A percentile compares a stretch with the other conserved stretches of the same genome.
These are phyloP conservation scores for Drosophila mimica DNA, from an alignment of 2,888 invertebrate genomes.

Conservation along the genomic window DNA sequence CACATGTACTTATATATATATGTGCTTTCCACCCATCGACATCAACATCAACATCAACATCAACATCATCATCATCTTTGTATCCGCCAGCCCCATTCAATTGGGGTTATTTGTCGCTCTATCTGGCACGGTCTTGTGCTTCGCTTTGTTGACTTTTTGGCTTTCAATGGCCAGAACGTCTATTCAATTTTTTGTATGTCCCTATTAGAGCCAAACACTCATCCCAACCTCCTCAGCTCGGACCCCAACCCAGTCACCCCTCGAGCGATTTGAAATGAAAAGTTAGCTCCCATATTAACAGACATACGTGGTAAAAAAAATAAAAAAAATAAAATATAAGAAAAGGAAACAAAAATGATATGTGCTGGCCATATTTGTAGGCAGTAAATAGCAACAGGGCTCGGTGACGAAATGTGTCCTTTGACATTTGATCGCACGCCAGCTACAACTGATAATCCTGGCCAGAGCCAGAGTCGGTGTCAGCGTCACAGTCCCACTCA, in stretches of 20 bases:
- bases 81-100: slow-evolving; percentile 61
- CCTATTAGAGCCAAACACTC: slow-evolving; percentile 59
- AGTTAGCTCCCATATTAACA: slow-evolving; percentile 70
- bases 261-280: slow-evolving; percentile 75
- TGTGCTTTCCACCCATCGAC: slow-evolving; percentile 13
- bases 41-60: slow-evolving; percentile 37
- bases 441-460: slow-evolving; percentile 45
- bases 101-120: slow-evolving; percentile 81
- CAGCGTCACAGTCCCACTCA: not conserved
- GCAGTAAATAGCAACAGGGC: slow-evolving; percentile 76
- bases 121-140: slow-evolving; percentile 56
- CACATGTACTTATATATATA: slow-evolving; percentile 10
- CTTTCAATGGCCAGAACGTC: slow-evolving; percentile 73
- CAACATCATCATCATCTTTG: slow-evolving; percentile 41
- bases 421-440: slow-evolving; percentile 74
- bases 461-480: slow-evolving; percentile 9
- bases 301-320: slow-evolving; percentile 33
- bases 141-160: slow-evolving; percentile 77
- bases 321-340: slow-evolving; percentile 24
- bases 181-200: slow-evolving; percentile 73
- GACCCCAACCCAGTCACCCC: slow-evolving; percentile 30
- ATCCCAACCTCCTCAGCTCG: slow-evolving; percentile 18
- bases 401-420: slow-evolving; percentile 76
- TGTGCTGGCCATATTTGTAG: slow-evolving; percentile 59
- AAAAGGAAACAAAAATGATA: slow-evolving; percentile 51